Evolutionary conservation across 1,140 invertebrate genomes (phyloP).

Genomic region (Sitobion miscanthi): DNA sequence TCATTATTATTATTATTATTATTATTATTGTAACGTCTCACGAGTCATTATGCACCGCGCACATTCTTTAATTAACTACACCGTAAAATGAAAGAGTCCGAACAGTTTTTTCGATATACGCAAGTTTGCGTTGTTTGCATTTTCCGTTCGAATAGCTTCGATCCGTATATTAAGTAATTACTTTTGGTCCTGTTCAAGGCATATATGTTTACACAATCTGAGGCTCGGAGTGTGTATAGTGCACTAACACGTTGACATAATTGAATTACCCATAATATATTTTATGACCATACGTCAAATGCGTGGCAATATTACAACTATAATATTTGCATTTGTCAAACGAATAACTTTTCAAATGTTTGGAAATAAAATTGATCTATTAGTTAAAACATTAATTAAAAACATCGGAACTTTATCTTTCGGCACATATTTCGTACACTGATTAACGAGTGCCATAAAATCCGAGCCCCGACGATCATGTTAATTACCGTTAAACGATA

Average conservation of each 20-base stretch:
- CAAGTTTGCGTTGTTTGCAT: not conserved
- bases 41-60: not conserved
- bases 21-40: not conserved
- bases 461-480: not conserved
- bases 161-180: not conserved
- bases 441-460: not conserved
- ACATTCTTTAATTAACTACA: conserved; percentile 10
- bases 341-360: not conserved
- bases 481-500: not conserved
- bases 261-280: not conserved
- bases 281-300: not conserved
- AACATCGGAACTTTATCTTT: not conserved
- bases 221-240: too few relatives aligned
- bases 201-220: not conserved
- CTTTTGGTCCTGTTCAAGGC: not conserved
- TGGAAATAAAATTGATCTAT: not conserved
- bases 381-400: too few relatives aligned
- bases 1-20: not conserved
- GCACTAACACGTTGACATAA: not conserved
- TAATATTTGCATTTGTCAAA: not conserved
- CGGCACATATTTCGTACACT: not conserved
- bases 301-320: not conserved
- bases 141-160: not conserved
- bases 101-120: not conserved
- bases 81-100: not conserved